Evolutionary conservation across 2,888 invertebrate genomes (phyloP).

Genomic region (Mantis religiosa): DNA sequence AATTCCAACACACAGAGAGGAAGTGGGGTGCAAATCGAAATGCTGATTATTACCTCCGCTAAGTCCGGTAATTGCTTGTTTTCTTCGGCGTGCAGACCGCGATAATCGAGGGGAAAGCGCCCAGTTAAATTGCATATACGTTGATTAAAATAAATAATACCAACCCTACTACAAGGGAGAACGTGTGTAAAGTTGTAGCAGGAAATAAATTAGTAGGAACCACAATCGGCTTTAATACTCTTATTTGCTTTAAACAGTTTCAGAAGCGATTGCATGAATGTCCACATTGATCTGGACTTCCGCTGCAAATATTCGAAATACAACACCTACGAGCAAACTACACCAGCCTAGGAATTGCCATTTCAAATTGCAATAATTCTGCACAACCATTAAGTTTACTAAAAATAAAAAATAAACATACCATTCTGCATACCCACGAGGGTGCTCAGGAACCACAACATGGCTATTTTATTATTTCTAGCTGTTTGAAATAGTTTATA

Average conservation of each 20-base stretch:
- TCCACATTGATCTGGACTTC: no score
- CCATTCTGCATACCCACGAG: no score
- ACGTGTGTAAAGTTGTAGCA: not conserved
- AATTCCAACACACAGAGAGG: not conserved
- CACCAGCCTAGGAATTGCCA: no score
- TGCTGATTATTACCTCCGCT: not conserved
- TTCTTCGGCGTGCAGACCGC: not conserved
- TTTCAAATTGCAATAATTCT: no score
- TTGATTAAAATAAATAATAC: not conserved
- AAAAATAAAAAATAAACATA: no score
- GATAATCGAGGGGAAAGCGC: not conserved
- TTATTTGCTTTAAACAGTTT: not conserved
- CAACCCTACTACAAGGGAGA: not conserved
- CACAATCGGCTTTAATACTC: not conserved
- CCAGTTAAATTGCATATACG: not conserved
- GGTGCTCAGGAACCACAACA: no score
- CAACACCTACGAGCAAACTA: no score
- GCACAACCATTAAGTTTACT: no score
- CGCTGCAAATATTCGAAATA: no score
- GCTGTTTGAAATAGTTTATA: no score
- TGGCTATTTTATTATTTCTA: no score
- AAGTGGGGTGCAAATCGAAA: not conserved
- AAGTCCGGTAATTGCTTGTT: not conserved
- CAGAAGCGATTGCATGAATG: not conserved
- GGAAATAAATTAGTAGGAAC: not conserved